Conservation (phyloP, 2,797 vertebrate genomes). For the Simalia tracyae region DNA sequence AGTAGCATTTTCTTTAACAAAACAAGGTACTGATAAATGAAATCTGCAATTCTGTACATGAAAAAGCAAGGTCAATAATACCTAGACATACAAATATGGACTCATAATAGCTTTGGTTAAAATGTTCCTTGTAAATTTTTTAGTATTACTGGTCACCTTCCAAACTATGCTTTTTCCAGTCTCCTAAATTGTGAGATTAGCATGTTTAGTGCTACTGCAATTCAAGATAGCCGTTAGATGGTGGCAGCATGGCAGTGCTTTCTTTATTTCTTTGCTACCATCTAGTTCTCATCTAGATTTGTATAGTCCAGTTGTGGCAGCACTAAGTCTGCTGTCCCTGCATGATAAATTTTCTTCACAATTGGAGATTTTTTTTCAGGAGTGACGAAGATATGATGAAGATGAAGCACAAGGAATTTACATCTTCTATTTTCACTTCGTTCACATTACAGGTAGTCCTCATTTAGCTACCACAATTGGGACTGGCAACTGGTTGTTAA, state of each 20-base stretch:
- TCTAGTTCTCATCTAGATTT: too few relatives aligned
- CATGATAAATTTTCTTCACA: not conserved
- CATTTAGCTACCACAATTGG: too few relatives aligned
- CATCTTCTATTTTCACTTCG: not conserved
- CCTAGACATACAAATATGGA: not conserved
- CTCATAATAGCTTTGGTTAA: not conserved
- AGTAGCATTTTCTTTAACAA: not conserved
- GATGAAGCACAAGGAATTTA: not conserved
- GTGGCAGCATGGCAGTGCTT: too few relatives aligned
- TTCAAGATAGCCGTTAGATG: too few relatives aligned
- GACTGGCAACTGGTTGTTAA: too few relatives aligned
- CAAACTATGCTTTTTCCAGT: not conserved
- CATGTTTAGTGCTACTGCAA: too few relatives aligned
- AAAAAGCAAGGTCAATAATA: not conserved
- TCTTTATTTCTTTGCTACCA: too few relatives aligned
- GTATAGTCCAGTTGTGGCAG: too few relatives aligned
- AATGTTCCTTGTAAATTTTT: too few relatives aligned
- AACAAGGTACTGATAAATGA: not conserved
- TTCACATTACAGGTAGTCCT: too few relatives aligned
- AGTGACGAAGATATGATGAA: not conserved
- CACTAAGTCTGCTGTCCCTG: not conserved
- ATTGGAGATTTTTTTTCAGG: not conserved
- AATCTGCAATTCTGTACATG: not conserved
- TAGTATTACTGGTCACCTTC: too few relatives aligned
- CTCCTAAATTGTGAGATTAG: not conserved